Base-by-base conservation (phyloP, 2,113 vertebrate genomes). In the Peromyscus maniculatus region DNA sequence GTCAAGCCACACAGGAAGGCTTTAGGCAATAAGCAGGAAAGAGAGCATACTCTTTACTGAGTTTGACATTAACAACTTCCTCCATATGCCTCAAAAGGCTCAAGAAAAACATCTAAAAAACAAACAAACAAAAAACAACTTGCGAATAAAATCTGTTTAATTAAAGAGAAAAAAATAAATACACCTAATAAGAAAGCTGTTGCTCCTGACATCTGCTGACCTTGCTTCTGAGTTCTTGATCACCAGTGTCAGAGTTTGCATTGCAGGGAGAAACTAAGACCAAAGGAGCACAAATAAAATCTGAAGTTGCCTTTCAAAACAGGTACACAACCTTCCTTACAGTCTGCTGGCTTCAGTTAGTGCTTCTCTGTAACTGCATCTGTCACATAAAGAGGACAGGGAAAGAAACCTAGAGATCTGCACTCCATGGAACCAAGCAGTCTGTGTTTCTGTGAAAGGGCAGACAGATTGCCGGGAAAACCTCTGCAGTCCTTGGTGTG, bases 101-200 rank as follows among this genome's bases (percentile, higher is more conserved):
- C 52, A 71, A 87, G 87, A 39, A 39, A 78, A 33, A 52, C 31
- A 88, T 13, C 13, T 39, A 39, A 62, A 84, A 52, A 64, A 8
- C 69, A 71, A 36, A 19, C 69, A 36, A 71, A n/a, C 15, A 71
- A 71, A 71, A 22, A 75, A 52, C 13, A 11, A 7, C 59, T 64
- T 80, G 62, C n/a, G 80, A 90, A 90, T 79, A 95, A 95, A 89
- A 86, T 12, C 62, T 72, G 28, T 71, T 26, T 95, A 86, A 94
- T 95, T 95, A 71, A 52, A 83, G 24, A 26, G n/a, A 11, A 80
- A 72, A 72, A 5, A 55, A 33, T 46, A 49, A 90, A 62, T 55
- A 1, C 10, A 84, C 55, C 22, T 91, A 80, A 67, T 93, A 92
- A 93, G 59, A 82, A 78, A 93, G 55, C 36, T 36, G 43, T 66